Evolutionary conservation across 2,888 invertebrate genomes (phyloP), one percentile per base, ranked within the genome.

Genomic region (Hipparchia sbordonii): DNA sequence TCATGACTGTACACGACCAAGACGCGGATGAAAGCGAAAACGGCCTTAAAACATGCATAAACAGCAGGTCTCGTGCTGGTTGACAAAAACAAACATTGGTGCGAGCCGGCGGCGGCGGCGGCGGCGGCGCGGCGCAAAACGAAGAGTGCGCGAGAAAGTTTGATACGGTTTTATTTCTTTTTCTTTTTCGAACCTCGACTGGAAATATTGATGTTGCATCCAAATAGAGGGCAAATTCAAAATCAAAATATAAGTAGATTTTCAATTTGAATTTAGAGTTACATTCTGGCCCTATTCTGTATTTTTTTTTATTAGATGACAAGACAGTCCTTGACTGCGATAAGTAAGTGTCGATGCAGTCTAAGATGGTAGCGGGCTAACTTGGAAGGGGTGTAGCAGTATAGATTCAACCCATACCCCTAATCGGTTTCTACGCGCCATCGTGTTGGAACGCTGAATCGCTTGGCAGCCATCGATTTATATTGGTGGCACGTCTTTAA

Each of bases 11-110:
- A 51, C 69, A 2, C 67, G 45, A 7, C 69, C 63, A n/a, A 61
- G 77, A 77, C 74, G 74, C 77, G 72, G 74, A 77, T 60, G 91
- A 93, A 92, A 92, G 93, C 91, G 91, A 92, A 80, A 92, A 92
- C 83, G 88, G 80, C 90, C 90, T 92, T 90, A 91, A 92, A 92
- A 91, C 89, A 85, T 86, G 81, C 77, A 81, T 77, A 79, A 79
- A 81, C 65, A 67, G 69, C 62, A 69, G 63, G 79, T 76, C 74
- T 71, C 76, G 84, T 84, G 82, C 81, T 61, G 84, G 82, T 71
- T 84, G 87, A 90, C 89, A 91, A 92, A 91, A 92, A 91, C 88
- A 91, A 92, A 91, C 72, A 89, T 82, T 83, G 84, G 76, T 76
- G 82, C 39, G 10, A 59, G 2, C 23, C 84, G 87, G 52, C n/a